phyloP scores from a whole-genome alignment of 2,888 invertebrate species.

The Schizotus pectinicornis region DNA sequence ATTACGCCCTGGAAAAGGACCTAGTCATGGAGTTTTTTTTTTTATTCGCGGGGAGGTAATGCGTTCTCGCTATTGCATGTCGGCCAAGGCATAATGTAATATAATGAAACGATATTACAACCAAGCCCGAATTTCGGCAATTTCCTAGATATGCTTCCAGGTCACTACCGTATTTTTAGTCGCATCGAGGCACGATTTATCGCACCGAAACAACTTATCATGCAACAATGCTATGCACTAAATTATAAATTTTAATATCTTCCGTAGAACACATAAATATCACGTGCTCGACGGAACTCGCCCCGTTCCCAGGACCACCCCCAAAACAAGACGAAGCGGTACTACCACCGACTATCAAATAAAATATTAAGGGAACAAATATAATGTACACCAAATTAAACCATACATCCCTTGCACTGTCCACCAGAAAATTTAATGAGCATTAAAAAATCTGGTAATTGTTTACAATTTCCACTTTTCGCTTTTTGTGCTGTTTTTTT shows the following conservation, averaged over 20 bases:
- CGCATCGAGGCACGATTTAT: conserved; percentile 10
- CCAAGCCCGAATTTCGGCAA: conserved; percentile 30
- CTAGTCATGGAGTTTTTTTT: conserved; percentile 33
- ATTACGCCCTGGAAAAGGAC: conserved; percentile 38
- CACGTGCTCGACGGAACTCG: conserved; percentile 7
- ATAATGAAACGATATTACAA: conserved; percentile 37
- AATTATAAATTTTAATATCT: conserved; percentile 26
- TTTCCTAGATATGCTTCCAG: conserved; percentile 18
- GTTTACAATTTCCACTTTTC: too few relatives aligned
- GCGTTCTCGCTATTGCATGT: conserved; percentile 35
- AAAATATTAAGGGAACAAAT: too few relatives aligned
- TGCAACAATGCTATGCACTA: conserved; percentile 18
- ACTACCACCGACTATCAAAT: too few relatives aligned
- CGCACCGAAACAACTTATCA: conserved; percentile 16
- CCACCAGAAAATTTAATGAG: too few relatives aligned
- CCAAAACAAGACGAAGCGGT: too few relatives aligned
- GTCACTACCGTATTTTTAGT: conserved; percentile 18
- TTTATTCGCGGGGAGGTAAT: conserved; percentile 24
- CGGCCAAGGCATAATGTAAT: conserved; percentile 37
- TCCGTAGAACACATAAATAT: neutral
- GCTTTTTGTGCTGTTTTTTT: too few relatives aligned
- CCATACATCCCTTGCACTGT: too few relatives aligned
- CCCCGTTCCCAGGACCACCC: neutral
- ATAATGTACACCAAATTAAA: too few relatives aligned
- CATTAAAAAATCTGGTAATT: too few relatives aligned